Evolutionary conservation across 2,797 vertebrate species (phyloP), one percentile per base, ranked within the genome.

Genomic region (Toxotes lorentzi): DNA sequence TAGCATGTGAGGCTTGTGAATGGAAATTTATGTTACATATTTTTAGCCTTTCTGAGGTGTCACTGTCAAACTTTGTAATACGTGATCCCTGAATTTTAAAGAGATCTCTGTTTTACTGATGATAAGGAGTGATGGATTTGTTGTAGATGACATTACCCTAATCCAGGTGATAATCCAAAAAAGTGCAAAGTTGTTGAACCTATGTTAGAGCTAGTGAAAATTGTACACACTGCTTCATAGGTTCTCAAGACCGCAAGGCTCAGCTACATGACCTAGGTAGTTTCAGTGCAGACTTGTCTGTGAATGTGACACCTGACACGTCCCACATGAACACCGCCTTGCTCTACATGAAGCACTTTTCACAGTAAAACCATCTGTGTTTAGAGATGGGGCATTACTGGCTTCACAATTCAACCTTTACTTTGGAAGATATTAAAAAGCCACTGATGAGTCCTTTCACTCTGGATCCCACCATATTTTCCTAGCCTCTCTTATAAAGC

Each of bases 291-390:
- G 34, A 70, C 38, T 53, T 24, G 30, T 76, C 59, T 76, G 65
- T 70, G 60, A 78, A 61, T 60, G 40, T 54, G 27, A 84, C 71
- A 65, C 50, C 62, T 76, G 66, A 76, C 30, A 19, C 23, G 32
- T 64, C 40, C 50, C 77, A 63, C n/a, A 16, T 51, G 16, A 83
- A 27, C 4, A 34, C 19, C 2, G 2, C 16, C 51, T 54, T 40
- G 17, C 43, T 65, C 56, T 61, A 51, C 60, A 51, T 51, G 35
- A 64, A 76, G 73, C 72, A 48, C 74, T 38, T 86, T 84, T 79
- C 8, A 80, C 47, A 64, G 45, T 64, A 61, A 80, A 73, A 66
- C 27, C 47, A 61, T 72, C 43, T 79, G 45, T 86, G 66, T 66
- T 87, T 47, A 61, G 24, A 78, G 51, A 68, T 65, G 45, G 23